Evolutionary conservation across 2,113 vertebrate genomes (phyloP), one percentile per base, ranked within the genome.

Genomic region (Nanger granti): DNA sequence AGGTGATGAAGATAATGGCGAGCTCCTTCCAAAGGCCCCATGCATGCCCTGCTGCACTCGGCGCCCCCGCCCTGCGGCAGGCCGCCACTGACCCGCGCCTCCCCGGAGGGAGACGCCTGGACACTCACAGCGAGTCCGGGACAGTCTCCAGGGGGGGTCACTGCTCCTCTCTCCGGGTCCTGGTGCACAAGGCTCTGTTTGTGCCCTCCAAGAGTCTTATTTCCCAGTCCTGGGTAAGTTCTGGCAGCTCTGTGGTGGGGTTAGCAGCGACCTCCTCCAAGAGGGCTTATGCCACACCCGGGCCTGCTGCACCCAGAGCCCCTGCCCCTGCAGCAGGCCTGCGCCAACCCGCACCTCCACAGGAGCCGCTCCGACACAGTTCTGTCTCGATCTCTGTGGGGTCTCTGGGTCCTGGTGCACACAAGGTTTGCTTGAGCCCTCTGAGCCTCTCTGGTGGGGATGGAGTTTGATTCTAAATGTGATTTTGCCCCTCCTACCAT

Each of bases 351-450:
- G 2, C 17, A 2, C 34, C 17, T 5, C 64, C 64, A 3, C 34
- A 22, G 34, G 34, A 37, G 18, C 2, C 2, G 0, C 34, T 0
- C 18, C 5, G 2, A 5, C 8, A 69, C 66, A 69, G 66, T 3
- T 64, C 66, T 5, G 18, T 3, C 66, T 37, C n/a, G 10, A 34
- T 69, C 66, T 69, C 34, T 37, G 66, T 3, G 18, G 66, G 18
- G 17, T 5, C 8, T 20, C 8, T 37, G 8, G 34, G 66, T 37
- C 34, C 66, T 11, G 8, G 18, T 5, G 34, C 4, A 2, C 34
- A 69, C 66, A 3, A 37, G 34, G 18, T 69, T 37, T 22, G 8
- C 1, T 22, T 69, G 34, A 69, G 34, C 66, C 34, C 66, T 20
- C 34, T 69, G 18, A 69, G 66, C 2, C 0, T 22, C 66, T 69